A percentile compares a stretch with the other conserved stretches of the same genome.
Conservation (phyloP, 2,797 vertebrate species). For the Sardinella longiceps region DNA sequence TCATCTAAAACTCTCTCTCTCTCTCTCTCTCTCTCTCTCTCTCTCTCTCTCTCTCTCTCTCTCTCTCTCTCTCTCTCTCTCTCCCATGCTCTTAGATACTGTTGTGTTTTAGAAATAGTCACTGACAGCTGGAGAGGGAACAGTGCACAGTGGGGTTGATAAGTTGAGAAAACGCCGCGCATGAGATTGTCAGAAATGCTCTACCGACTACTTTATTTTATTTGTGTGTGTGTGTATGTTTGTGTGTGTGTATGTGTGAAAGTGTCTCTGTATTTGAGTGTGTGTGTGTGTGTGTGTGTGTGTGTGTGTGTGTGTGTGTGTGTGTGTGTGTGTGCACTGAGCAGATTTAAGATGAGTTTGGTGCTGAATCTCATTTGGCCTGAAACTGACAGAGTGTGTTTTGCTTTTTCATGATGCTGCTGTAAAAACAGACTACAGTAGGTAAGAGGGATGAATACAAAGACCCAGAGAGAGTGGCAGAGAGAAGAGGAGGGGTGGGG, state of each 20-base stretch:
- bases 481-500: not conserved
- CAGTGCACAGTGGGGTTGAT: not conserved
- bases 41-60: not conserved
- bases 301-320: not conserved
- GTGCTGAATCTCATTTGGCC: slow-evolving; percentile 17
- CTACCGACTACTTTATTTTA: not conserved
- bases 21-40: too few species aligned
- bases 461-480: not conserved
- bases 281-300: slow-evolving; percentile 12
- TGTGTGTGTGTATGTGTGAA: not conserved
- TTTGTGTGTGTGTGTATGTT: not conserved
- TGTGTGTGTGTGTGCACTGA: not conserved
- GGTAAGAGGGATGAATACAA: not conserved
- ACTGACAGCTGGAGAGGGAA: slow-evolving; percentile 1
- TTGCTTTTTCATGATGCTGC: not conserved
- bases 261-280: slow-evolving; percentile 13
- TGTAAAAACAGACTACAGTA: slow-evolving; percentile 3
- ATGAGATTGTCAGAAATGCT: not conserved
- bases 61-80: too few species aligned
- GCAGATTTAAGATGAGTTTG: slow-evolving; percentile 7
- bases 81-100: not conserved
- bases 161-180: not conserved
- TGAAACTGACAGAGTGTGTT: slow-evolving; percentile 9
- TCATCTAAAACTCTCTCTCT: too few species aligned
- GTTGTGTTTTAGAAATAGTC: not conserved